Percentiles rank a stretch among this genome's conserved stretches.
These are phyloP conservation scores for Bellardia pandia DNA, from an alignment of 2,888 invertebrate species.

Conservation along the genomic window DNA sequence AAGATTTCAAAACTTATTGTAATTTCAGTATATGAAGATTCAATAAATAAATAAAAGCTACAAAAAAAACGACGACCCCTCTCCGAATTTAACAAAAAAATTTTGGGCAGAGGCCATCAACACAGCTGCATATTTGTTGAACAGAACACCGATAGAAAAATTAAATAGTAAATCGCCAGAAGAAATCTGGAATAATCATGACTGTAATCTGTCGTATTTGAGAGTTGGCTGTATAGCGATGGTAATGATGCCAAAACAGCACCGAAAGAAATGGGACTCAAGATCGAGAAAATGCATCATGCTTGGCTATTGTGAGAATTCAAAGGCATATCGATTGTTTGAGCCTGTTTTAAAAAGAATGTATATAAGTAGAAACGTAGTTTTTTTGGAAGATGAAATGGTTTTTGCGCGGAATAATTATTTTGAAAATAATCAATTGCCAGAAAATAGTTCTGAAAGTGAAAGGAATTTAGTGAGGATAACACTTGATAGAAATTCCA, in stretches of 20 bases:
- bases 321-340: constrained; percentile 52
- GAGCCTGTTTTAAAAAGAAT: constrained; percentile 19
- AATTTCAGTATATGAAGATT: too few relatives aligned
- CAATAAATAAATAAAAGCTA: too few relatives aligned
- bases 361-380: constrained; percentile 38
- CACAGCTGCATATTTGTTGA: constrained; percentile 39
- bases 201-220: constrained; percentile 32
- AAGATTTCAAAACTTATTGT: too few relatives aligned
- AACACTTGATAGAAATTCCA: too few relatives aligned
- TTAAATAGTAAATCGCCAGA: constrained; percentile 29
- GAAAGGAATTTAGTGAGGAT: too few relatives aligned
- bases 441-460: too few relatives aligned
- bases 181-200: constrained; percentile 20
- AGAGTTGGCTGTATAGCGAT: constrained; percentile 48
- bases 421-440: not conserved
- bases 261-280: constrained; percentile 41
- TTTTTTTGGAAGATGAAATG: constrained; percentile 39
- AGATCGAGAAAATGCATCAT: constrained; percentile 45
- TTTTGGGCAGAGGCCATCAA: constrained; percentile 34
- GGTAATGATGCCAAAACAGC: constrained; percentile 45
- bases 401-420: constrained; percentile 9
- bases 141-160: constrained; percentile 24
- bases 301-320: constrained; percentile 32
- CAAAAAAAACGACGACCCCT: too few relatives aligned
- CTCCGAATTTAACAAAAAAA: not conserved